A percentile compares a stretch with the other conserved stretches of the same genome.
These are phyloP conservation scores for Heliocidaris tuberculata DNA, from an alignment of 35 echinoderm and acorn worm species.

Conservation along the genomic window DNA sequence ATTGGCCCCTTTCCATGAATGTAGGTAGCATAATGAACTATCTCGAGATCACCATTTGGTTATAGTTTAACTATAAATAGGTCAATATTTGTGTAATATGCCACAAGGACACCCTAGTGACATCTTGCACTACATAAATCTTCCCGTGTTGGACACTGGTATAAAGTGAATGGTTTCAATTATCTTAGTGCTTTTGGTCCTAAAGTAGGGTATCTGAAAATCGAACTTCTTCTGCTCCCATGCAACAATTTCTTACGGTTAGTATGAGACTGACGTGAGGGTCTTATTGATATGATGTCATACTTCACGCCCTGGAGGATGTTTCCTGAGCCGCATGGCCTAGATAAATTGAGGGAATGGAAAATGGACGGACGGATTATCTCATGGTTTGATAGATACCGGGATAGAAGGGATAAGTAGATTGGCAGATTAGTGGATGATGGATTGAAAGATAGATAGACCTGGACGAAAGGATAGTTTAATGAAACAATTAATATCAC, in stretches of 20 bases:
- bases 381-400: not conserved
- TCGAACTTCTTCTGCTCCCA: not conserved
- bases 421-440: not conserved
- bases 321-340: not conserved
- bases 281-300: constrained; percentile 12
- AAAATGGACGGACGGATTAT: not conserved
- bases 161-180: not conserved
- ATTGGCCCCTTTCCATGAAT: too few relatives aligned
- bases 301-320: not conserved
- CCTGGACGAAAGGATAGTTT: not conserved
- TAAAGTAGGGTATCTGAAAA: not conserved
- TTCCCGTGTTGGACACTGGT: not conserved
- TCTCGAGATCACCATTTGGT: too few relatives aligned
- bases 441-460: constrained; percentile 6
- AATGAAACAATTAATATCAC: not conserved
- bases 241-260: not conserved
- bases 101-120: too few relatives aligned
- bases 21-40: too few relatives aligned
- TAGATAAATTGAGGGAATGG: not conserved
- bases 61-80: too few relatives aligned
- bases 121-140: too few relatives aligned
- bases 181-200: not conserved
- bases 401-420: not conserved
- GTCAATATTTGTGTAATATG: too few relatives aligned
- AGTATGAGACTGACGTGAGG: not conserved